Conservation (phyloP, 2,113 vertebrate genomes). For the Rutilus rutilus region DNA sequence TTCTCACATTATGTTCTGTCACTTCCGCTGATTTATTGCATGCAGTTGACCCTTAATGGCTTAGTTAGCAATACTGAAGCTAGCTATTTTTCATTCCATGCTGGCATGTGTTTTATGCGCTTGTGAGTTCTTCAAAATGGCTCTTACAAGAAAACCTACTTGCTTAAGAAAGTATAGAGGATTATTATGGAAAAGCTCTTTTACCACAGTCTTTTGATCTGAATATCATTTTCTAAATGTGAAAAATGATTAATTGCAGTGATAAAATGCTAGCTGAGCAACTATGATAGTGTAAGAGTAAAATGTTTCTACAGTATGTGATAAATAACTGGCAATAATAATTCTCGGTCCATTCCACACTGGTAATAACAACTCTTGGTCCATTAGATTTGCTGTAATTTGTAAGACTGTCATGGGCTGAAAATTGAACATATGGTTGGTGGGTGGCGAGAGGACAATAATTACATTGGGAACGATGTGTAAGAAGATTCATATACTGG, state of each 20-base stretch:
- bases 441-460: not conserved
- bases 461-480: slow-evolving; percentile 19
- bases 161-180: not conserved
- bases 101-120: not conserved
- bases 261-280: slow-evolving; percentile 18
- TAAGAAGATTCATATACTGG: slow-evolving; percentile 13
- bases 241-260: not conserved
- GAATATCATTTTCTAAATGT: slow-evolving; percentile 6
- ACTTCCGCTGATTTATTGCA: not conserved
- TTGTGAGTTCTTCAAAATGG: not conserved
- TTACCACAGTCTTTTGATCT: not conserved
- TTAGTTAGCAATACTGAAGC: not conserved
- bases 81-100: not conserved
- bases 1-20: not conserved
- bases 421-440: not conserved
- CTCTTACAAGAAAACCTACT: not conserved
- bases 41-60: not conserved
- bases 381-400: slow-evolving; percentile 34
- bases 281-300: not conserved
- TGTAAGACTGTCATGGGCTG: slow-evolving; percentile 14
- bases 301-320: not conserved
- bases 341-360: not conserved
- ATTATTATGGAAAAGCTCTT: not conserved
- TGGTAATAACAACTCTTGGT: not conserved
- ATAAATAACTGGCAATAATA: slow-evolving; percentile 21